Percentiles rank a stretch among this genome's conserved stretches.
phyloP scores from a whole-genome alignment of 2,113 vertebrate species.

The Tachuris rubrigastra region DNA sequence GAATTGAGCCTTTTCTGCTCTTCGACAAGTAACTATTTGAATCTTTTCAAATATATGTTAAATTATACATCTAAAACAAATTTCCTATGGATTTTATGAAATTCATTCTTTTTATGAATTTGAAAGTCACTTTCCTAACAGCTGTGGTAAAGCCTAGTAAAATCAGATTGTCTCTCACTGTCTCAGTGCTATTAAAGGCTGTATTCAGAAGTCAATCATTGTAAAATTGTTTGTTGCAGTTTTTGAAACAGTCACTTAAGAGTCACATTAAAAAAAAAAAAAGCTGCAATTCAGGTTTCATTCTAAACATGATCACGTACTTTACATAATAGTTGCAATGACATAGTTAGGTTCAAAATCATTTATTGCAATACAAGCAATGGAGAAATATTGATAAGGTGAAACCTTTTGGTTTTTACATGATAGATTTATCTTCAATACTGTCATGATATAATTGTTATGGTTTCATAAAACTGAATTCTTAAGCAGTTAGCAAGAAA shows the following conservation, averaged over 20 bases:
- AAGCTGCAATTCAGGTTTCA: not conserved
- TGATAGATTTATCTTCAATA: not conserved
- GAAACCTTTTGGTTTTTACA: not conserved
- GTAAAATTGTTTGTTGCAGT: not conserved
- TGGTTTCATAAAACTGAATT: not conserved
- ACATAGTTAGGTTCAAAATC: not conserved
- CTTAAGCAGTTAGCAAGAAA: not conserved
- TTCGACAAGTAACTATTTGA: not conserved
- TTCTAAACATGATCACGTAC: not conserved
- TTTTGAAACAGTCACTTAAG: not conserved
- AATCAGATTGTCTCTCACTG: not conserved
- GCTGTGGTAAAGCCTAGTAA: not conserved
- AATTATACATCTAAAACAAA: constrained; percentile 9
- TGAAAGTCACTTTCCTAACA: constrained; percentile 11
- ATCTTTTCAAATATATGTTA: not conserved
- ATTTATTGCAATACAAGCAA: not conserved
- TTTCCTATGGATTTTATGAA: not conserved
- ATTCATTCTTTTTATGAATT: constrained; percentile 6
- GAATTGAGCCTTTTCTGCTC: not conserved
- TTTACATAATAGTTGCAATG: not conserved
- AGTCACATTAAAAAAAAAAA: not conserved
- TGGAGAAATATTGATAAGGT: not conserved
- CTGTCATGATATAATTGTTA: not conserved
- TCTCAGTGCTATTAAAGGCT: not conserved
- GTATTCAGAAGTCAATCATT: not conserved